Evolutionary conservation across 2,888 invertebrate genomes (phyloP), one percentile per base, ranked within the genome.

Genomic region (Chloroclysta siterata): DNA sequence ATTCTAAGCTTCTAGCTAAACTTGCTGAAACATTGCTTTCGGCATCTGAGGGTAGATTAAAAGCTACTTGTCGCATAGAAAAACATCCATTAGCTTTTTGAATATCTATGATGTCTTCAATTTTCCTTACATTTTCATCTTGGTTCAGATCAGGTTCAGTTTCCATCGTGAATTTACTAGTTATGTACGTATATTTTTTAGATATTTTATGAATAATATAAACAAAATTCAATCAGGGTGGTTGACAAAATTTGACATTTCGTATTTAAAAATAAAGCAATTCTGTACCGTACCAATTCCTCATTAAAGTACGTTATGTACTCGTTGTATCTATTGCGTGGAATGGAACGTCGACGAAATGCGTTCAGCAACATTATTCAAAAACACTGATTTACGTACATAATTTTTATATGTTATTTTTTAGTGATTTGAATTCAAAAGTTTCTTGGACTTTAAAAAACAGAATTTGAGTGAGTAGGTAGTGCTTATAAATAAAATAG

Each of bases 21-120:
- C 79, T 81, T 3, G 85, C 79, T 5, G 83, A 85, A 33, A 79
- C 75, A n/a, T 74, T 76, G 63, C 77, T 81, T 5, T 78, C 82
- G 0, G 78, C 72, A 42, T 84, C 83, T 7, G 80, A 72, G 5
- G 89, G 87, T 63, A 90, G 69, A 54, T 81, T 81, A 66, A 90
- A 90, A 41, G 80, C 86, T 13, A 91, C 89, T 79, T 91, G 90
- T 51, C 87, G 80, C 48, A 74, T 68, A 66, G 77, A 81, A 58
- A 77, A 83, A 68, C 78, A 84, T 54, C 90, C 90, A 66, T 89
- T 89, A 54, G 87, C 88, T 79, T 88, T 91, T 78, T 91, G 90
- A 39, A 90, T 83, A 58, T 92, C 89, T 73, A 92, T 88, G 11
- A 93, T 85, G 69, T 92, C 91, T 76, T 92, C 90, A 62, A 91